Conservation (phyloP, 2,113 vertebrate genomes). For the Silurus meridionalis region DNA sequence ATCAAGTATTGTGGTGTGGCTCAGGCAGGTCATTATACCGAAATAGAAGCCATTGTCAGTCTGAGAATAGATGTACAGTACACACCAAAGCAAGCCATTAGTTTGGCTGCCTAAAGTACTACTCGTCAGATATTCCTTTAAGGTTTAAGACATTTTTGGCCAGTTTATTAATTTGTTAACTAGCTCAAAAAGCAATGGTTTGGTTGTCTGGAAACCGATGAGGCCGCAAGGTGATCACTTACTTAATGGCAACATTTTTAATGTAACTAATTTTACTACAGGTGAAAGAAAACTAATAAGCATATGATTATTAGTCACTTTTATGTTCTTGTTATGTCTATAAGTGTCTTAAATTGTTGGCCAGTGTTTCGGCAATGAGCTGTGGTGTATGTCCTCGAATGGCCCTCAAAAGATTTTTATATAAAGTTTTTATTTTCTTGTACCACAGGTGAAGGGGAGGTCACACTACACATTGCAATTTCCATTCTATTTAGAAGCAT, state of each 20-base stretch:
- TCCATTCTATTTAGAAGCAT: too few species aligned
- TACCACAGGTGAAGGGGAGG: background rate
- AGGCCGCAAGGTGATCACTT: background rate
- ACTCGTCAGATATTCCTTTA: background rate
- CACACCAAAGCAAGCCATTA: background rate
- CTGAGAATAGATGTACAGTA: background rate
- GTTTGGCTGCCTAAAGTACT: background rate
- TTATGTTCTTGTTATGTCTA: background rate
- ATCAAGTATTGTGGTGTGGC: background rate
- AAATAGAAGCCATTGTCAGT: slow-evolving; percentile 16
- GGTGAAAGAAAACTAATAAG: background rate
- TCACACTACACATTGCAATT: too few species aligned
- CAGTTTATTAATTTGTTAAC: background rate
- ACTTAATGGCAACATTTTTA: background rate
- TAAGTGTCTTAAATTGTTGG: background rate
- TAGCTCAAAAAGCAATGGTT: background rate
- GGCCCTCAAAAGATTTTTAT: background rate
- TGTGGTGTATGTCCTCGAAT: background rate
- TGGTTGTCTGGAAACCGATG: background rate
- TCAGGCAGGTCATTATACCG: background rate
- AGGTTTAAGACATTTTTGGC: background rate
- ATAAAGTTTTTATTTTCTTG: background rate
- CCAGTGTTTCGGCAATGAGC: background rate
- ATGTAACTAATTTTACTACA: background rate
- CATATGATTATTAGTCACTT: background rate